phyloP scores from a whole-genome alignment of 1,140 invertebrate genomes.

The Pollicipes pollicipes region DNA sequence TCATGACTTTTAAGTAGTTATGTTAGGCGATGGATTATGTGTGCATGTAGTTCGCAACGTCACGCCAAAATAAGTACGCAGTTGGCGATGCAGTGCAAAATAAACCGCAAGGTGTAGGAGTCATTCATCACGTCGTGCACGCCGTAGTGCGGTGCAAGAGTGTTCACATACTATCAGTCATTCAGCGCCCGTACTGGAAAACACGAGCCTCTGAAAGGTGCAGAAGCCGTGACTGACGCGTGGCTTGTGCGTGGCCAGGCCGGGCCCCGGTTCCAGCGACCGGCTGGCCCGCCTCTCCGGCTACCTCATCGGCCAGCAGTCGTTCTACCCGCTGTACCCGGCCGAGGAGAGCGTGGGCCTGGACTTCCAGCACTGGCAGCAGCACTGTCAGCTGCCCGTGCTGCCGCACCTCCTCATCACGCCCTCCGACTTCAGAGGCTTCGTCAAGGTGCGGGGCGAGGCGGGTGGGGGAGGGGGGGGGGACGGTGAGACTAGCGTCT shows the following conservation, averaged over 20 bases:
- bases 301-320: slow-evolving; percentile 55
- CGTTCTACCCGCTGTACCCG: slow-evolving; percentile 65
- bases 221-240: not conserved
- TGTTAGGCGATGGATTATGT: too few relatives aligned
- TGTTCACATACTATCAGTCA: too few relatives aligned
- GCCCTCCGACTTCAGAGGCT: slow-evolving; percentile 65
- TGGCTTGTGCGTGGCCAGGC: slow-evolving; percentile 9
- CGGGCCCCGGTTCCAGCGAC: slow-evolving; percentile 27
- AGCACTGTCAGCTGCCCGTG: slow-evolving; percentile 41
- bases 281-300: slow-evolving; percentile 47
- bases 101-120: too few relatives aligned
- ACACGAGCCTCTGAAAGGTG: not conserved
- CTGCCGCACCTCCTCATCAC: slow-evolving; percentile 64
- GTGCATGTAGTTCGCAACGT: too few relatives aligned
- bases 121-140: too few relatives aligned
- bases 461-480: too few relatives aligned
- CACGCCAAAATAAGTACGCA: too few relatives aligned
- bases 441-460: slow-evolving; percentile 50
- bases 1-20: too few relatives aligned
- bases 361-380: slow-evolving; percentile 48
- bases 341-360: slow-evolving; percentile 42
- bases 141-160: too few relatives aligned
- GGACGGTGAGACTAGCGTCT: too few relatives aligned
- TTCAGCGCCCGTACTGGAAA: too few relatives aligned
- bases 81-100: too few relatives aligned